Evolutionary conservation across 1,140 invertebrate genomes (phyloP).

Genomic region (Zophobas morio): DNA sequence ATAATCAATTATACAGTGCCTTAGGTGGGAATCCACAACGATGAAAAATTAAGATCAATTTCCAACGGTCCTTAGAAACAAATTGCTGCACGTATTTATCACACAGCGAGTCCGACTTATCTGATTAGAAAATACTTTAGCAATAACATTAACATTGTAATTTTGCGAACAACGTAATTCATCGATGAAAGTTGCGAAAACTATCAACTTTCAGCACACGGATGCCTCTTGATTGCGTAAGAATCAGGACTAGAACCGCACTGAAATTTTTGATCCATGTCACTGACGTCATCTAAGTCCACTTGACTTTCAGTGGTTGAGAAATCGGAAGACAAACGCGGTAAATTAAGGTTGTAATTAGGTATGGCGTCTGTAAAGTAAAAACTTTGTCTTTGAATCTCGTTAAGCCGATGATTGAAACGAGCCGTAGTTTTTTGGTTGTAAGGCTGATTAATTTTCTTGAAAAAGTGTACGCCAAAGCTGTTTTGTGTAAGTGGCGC

Average conservation of each 20-base stretch:
- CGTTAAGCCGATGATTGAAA: background rate
- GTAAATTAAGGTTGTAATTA: background rate
- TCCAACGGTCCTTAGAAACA: conserved; percentile 9
- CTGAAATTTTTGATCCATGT: conserved; percentile 18
- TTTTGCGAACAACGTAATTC: conserved; percentile 14
- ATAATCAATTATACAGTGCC: conserved; percentile 31
- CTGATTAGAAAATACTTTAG: conserved; percentile 33
- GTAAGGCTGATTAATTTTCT: conserved; percentile 14
- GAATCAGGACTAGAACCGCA: background rate
- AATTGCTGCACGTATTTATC: conserved; percentile 30
- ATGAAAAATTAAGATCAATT: conserved; percentile 34
- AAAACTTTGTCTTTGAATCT: conserved; percentile 4
- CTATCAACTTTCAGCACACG: conserved; percentile 34
- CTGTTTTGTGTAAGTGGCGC: conserved; percentile 43
- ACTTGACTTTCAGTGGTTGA: conserved; percentile 5
- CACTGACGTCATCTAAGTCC: background rate
- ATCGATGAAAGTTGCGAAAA: conserved; percentile 41
- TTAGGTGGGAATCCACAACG: background rate
- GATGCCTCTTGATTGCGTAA: conserved; percentile 25
- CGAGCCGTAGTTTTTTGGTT: conserved; percentile 4
- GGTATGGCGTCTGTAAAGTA: background rate
- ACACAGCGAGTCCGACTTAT: conserved; percentile 17
- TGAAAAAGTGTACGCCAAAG: conserved; percentile 12
- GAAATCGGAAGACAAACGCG: no score
- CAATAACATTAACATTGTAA: conserved; percentile 31